Conservation (phyloP, 1,140 invertebrate genomes). For the Ephestia elutella region DNA sequence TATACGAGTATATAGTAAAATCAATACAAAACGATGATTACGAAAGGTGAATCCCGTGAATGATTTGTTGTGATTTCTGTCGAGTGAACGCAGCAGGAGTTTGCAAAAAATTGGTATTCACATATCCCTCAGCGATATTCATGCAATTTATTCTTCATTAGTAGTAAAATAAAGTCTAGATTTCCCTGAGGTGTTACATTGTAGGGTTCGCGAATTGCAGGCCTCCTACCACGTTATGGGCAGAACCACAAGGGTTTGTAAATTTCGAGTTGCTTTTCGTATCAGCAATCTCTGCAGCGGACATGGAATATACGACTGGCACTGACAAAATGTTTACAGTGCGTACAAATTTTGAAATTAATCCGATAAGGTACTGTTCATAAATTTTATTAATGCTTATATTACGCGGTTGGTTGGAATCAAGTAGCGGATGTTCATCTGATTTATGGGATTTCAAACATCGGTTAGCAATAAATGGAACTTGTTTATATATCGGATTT, state of each 20-base stretch:
- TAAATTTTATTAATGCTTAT: slow-evolving; percentile 39
- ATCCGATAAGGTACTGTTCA: slow-evolving; percentile 40
- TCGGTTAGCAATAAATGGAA: slow-evolving; percentile 37
- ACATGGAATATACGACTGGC: slow-evolving; percentile 51
- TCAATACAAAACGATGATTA: slow-evolving; percentile 60
- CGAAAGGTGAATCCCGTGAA: slow-evolving; percentile 61
- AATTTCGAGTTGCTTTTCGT: slow-evolving; percentile 64
- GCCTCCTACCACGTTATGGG: slow-evolving; percentile 66
- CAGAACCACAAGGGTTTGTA: slow-evolving; percentile 63
- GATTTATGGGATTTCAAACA: slow-evolving; percentile 52
- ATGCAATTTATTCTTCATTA: slow-evolving; percentile 35
- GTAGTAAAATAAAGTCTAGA: slow-evolving; percentile 31
- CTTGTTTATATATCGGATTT: slow-evolving; percentile 47
- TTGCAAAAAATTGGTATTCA: slow-evolving; percentile 61
- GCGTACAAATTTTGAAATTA: slow-evolving; percentile 67
- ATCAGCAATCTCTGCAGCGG: slow-evolving; percentile 64
- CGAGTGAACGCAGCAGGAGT: slow-evolving; percentile 62
- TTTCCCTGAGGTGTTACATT: slow-evolving; percentile 27
- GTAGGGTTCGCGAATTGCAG: slow-evolving; percentile 58
- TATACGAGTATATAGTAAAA: slow-evolving; percentile 18
- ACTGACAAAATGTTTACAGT: slow-evolving; percentile 67
- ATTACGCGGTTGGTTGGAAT: slow-evolving; percentile 35
- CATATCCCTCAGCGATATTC: slow-evolving; percentile 25
- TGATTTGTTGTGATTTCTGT: slow-evolving; percentile 71
- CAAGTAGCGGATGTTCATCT: slow-evolving; percentile 50